A percentile compares a stretch with the other conserved stretches of the same genome.
Conservation (phyloP, 2,113 vertebrate species). For the Callocephalon fimbriatum region DNA sequence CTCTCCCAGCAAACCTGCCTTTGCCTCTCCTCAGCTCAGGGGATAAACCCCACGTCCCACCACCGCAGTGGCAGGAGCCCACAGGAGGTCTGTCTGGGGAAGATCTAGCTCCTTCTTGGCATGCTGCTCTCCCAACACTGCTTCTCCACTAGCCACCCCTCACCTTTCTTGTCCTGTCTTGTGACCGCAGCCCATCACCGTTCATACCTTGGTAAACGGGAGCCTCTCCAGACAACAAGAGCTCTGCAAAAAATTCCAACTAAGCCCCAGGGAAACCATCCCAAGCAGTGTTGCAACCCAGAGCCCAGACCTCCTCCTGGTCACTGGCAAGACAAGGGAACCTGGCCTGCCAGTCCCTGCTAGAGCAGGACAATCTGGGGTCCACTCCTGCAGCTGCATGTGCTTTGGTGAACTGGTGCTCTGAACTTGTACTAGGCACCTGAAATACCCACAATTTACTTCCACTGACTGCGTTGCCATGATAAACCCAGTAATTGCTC, state of each 20-base stretch:
- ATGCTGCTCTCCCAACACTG: neutral
- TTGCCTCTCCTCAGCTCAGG: fast-evolving
- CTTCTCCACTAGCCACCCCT: neutral
- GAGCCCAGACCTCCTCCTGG: fast-evolving
- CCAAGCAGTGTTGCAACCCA: fast-evolving
- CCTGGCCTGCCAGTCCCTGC: fast-evolving
- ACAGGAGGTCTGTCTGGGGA: fast-evolving
- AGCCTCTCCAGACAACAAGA: neutral
- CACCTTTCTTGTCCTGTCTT: neutral
- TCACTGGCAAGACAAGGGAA: fast-evolving
- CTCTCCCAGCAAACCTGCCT: fast-evolving
- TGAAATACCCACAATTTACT: neutral
- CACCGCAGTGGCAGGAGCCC: fast-evolving
- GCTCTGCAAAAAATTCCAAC: fast-evolving
- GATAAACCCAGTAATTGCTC: neutral
- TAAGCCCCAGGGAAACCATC: too few species aligned
- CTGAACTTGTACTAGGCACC: neutral
- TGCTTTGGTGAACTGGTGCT: neutral
- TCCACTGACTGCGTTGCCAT: neutral
- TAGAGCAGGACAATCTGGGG: neutral
- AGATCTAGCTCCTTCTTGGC: neutral
- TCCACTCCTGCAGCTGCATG: neutral
- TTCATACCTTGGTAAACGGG: fast-evolving
- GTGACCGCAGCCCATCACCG: fast-evolving
- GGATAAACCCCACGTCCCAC: neutral